Evolutionary conservation across 2,797 vertebrate genomes (phyloP), one percentile per base, ranked within the genome.

Genomic region (Scleropages formosus): DNA sequence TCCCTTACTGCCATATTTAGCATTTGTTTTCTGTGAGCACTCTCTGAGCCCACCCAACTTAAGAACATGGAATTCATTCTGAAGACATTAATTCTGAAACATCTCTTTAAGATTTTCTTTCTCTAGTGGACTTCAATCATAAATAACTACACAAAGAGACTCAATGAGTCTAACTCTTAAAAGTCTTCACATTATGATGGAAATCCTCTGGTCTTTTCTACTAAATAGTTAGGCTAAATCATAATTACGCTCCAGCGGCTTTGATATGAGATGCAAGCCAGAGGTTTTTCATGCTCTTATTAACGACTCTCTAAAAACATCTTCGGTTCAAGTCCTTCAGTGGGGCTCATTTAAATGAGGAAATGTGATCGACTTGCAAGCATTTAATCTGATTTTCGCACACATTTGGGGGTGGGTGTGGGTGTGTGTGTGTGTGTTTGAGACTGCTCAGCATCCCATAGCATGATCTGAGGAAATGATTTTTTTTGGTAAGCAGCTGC

Each of bases 211-310:
- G 87, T 88, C 86, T 88, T 69, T 73, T 89, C 88, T 79, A 83
- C 88, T 90, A 91, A 93, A 90, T 92, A 92, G 90, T 86, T 84
- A 86, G 87, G 87, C 88, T 87, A 85, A 88, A 88, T 83, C 80
- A 16, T 93, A 94, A 93, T 94, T 93, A 91, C 93, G 92, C 92
- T 93, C 92, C 84, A 79, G 91, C 92, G 91, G 88, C 88, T 92
- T 90, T 86, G 85, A 87, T 90, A 88, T 83, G 86, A 89, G 85
- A 89, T 89, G 85, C 86, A 87, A 86, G 89, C 88, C 90, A 68
- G 60, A 85, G 88, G 84, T 91, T 91, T 62, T 91, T 91, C 90
- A 84, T 88, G 81, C 89, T 89, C 90, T 89, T 92, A 92, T 92
- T 92, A 90, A 84, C 84, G 82, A 72, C 26, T 86, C 91, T 88